Conservation (phyloP, 2,797 vertebrate species). For the Notoglanidium macrostoma region DNA sequence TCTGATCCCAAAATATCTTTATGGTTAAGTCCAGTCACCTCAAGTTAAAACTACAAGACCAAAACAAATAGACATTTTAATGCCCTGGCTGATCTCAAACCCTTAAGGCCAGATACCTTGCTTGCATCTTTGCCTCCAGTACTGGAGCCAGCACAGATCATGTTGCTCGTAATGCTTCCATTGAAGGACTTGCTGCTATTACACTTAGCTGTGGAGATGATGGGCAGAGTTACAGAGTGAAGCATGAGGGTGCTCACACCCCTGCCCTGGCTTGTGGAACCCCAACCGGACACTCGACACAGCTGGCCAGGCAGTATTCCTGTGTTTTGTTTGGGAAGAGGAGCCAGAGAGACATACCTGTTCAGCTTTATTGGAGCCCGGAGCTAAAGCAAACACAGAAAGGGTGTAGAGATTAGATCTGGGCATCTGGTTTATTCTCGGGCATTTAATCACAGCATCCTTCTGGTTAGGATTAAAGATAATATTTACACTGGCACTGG, state of each 20-base stretch:
- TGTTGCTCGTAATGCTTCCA: slow-evolving; percentile 79
- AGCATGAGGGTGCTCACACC: slow-evolving; percentile 66
- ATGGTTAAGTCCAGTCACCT: background rate
- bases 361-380: slow-evolving; percentile 73
- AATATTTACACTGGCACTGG: slow-evolving; percentile 39
- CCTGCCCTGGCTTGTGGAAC: slow-evolving; percentile 65
- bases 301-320: slow-evolving; percentile 67
- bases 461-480: slow-evolving; percentile 40
- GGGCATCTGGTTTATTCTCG: slow-evolving; percentile 34
- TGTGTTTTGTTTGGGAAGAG: slow-evolving; percentile 73
- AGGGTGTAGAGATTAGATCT: slow-evolving; percentile 12
- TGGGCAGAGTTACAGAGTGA: slow-evolving; percentile 72
- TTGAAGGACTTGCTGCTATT: slow-evolving; percentile 76
- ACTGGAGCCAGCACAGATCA: slow-evolving; percentile 79
- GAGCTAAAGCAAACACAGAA: slow-evolving; percentile 65
- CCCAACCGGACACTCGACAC: slow-evolving; percentile 82
- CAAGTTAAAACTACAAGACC: background rate
- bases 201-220: slow-evolving; percentile 71
- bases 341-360: slow-evolving; percentile 72
- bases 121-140: slow-evolving; percentile 77
- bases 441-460: slow-evolving; percentile 30
- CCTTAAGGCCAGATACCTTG: slow-evolving; percentile 66
- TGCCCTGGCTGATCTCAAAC: background rate
- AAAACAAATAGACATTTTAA: background rate
- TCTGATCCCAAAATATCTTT: background rate